Conservation (phyloP, 2,888 invertebrate species). For the Drosophila hamatofila region DNA sequence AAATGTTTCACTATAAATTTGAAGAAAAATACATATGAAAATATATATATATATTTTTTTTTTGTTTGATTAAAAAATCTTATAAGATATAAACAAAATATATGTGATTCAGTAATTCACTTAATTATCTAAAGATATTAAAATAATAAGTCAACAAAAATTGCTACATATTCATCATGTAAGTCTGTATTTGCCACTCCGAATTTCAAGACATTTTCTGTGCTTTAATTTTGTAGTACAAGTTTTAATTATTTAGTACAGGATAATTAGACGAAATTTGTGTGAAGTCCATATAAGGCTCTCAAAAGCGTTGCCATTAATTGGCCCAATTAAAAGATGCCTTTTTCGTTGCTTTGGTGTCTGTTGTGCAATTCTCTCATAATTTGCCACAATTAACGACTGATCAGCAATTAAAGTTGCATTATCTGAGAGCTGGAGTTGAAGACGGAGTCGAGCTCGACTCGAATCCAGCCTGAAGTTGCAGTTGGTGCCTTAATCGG, state of each 20-base stretch:
- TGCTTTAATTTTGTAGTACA: not conserved
- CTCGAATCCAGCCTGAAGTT: not conserved
- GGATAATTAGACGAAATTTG: constrained; percentile 1
- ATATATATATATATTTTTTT: no score
- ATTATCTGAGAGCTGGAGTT: constrained; percentile 53
- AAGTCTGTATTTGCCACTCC: not conserved
- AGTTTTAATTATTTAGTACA: not conserved
- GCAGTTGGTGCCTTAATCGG: constrained; percentile 47
- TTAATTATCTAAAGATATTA: not conserved
- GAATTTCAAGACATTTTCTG: not conserved
- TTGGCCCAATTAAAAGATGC: constrained; percentile 63
- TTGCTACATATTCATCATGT: no score
- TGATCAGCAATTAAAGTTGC: constrained; percentile 78
- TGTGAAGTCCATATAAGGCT: constrained; percentile 34
- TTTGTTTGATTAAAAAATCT: no score
- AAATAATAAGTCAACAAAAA: not conserved
- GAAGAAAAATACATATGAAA: no score
- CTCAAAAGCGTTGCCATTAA: constrained; percentile 74
- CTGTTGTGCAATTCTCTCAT: constrained; percentile 62
- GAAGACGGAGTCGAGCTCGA: constrained; percentile 6
- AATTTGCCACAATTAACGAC: constrained; percentile 80
- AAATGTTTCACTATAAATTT: no score
- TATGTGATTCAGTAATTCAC: not conserved
- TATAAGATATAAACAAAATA: no score
- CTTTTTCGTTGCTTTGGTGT: constrained; percentile 44